phyloP scores from a whole-genome alignment of 2,888 invertebrate genomes.

The Baccha elongata region DNA sequence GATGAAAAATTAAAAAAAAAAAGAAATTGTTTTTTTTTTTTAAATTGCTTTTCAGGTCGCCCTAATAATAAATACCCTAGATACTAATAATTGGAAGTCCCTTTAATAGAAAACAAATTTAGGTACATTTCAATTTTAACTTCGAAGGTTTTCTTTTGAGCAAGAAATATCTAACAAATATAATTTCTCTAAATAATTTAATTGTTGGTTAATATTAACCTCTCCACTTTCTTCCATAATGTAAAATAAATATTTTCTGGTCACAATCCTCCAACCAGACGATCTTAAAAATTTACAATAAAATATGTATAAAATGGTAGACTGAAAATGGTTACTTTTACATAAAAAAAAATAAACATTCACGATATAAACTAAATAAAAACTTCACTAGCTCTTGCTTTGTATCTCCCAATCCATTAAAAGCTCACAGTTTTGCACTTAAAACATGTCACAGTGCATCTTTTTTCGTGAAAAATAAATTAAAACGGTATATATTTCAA shows the following conservation, averaged over 20 bases:
- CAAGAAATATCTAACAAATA: not conserved
- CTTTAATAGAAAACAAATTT: not conserved
- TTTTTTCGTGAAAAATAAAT: not conserved
- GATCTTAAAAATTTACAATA: not conserved
- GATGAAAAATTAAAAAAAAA: no score
- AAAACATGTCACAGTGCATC: not conserved
- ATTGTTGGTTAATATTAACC: not conserved
- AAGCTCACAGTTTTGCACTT: not conserved
- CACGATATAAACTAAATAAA: not conserved
- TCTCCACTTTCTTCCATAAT: conserved; percentile 11
- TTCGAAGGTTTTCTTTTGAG: not conserved
- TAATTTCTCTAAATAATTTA: not conserved
- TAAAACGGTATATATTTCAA: not conserved
- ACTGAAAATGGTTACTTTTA: not conserved
- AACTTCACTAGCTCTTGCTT: not conserved
- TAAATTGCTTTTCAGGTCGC: no score
- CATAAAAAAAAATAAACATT: not conserved
- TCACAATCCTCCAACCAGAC: not conserved
- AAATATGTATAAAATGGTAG: not conserved
- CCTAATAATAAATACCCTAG: no score
- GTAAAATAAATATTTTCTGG: conserved; percentile 4
- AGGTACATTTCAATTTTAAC: not conserved
- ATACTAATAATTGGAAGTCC: no score
- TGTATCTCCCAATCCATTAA: not conserved
- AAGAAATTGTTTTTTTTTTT: no score